Base-by-base conservation (phyloP, 2,888 invertebrate genomes). In the Leptopilina drosophilae region DNA sequence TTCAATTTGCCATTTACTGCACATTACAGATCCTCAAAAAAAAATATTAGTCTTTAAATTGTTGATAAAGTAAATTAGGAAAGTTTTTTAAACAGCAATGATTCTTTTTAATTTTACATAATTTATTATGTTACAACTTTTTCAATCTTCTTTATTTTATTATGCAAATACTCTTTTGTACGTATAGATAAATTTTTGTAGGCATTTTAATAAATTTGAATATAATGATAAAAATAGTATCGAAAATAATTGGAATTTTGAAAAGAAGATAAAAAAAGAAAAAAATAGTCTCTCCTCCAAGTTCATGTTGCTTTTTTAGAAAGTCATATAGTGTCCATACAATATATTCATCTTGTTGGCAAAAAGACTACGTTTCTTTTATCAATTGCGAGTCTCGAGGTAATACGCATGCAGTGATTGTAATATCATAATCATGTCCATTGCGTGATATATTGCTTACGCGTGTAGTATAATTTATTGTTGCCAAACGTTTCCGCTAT, bases 391-490 rank as follows among this genome's bases (percentile, higher is more conserved):
- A 9, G 62, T 20, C 15, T 20, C 15, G 15, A 62, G 14, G n/a
- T 62, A 62, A 62, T 62, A 62, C 62, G 62, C 62, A 15, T 62
- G 62, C 20, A 62, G 49, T 69, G 64, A 69, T 69, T 69, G 46
- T 69, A 8, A 42, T 42, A 49, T 69, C 49, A 69, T 49, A 69
- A 15, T 69, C 49, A 49, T 20, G n/a, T 69, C 15, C 62, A 49
- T 69, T 49, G 67, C 67, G 67, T 69, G 67, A 49, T 69, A 49
- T 69, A 69, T 20, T 49, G 49, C 20, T 69, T 69, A 69, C 49
- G 49, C 49, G 67, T 69, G 46, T 62, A 62, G 62, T 62, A 49
- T 69, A 69, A 69, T 69, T 69, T 69, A 69, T 69, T 69, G 67
- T 69, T 69, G 49, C 67, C 67, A 69, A 69, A 49, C 67, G 15